Percentiles rank a stretch among this genome's conserved stretches.
These are phyloP conservation scores for Epicauta chinensis DNA, from an alignment of 1,140 invertebrate species.

Conservation along the genomic window DNA sequence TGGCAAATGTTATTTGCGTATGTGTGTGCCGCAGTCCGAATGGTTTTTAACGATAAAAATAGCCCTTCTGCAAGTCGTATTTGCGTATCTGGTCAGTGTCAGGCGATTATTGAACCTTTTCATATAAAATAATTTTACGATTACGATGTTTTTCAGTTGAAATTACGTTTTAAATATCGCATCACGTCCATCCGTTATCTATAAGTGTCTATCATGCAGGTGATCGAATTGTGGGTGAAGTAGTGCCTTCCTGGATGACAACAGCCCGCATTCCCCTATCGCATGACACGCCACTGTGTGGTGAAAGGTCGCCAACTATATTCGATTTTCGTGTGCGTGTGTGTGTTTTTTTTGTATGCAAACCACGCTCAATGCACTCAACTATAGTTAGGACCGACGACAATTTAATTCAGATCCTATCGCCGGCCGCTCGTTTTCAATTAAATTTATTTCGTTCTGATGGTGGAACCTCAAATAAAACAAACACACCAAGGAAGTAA, in stretches of 20 bases:
- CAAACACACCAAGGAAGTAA: too few relatives aligned
- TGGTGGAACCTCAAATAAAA: too few relatives aligned
- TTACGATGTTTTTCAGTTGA: too few relatives aligned
- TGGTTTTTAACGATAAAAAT: constrained; percentile 5
- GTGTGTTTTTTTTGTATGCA: constrained; percentile 26
- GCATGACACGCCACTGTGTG: constrained; percentile 15
- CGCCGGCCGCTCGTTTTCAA: constrained; percentile 29
- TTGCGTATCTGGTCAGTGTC: constrained; percentile 16
- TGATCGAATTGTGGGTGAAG: constrained; percentile 10
- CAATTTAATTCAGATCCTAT: constrained; percentile 34
- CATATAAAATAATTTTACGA: constrained; percentile 5
- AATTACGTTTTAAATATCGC: too few relatives aligned
- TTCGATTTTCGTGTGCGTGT: too few relatives aligned
- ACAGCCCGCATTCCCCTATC: constrained; percentile 25
- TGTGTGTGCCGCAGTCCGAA: too few relatives aligned
- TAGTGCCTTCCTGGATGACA: constrained; percentile 11
- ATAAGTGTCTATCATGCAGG: constrained; percentile 13
- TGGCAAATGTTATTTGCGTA: background rate
- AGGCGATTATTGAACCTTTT: constrained; percentile 17
- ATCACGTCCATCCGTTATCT: constrained; percentile 4
- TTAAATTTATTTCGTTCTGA: constrained; percentile 24
- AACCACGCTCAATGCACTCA: constrained; percentile 23
- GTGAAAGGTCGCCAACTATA: constrained; percentile 21
- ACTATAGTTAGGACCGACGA: constrained; percentile 14
- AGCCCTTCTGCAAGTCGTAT: constrained; percentile 5